Base-by-base conservation (phyloP, 2,113 vertebrate genomes). In the Salminus brasiliensis region DNA sequence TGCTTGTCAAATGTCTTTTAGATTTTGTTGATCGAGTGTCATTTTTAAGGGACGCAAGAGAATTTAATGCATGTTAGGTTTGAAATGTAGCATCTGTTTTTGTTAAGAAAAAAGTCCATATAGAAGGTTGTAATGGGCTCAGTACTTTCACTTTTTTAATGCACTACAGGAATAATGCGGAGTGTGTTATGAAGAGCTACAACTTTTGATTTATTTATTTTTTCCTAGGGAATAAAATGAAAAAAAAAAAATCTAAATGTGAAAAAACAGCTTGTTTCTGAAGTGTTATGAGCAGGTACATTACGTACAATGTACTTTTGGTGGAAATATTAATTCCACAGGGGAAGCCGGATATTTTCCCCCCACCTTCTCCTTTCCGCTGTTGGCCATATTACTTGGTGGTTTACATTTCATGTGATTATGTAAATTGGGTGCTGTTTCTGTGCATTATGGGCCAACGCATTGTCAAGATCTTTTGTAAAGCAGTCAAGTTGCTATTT, bases 401-500 rank as follows among this genome's bases (percentile, higher is more conserved):
- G 88, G 90, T 92, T 92, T 91, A 90, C 88, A 89, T 93, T 93
- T 91, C 89, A 90, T 90, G 89, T 91, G 91, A 92, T 92, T 91
- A 92, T 91, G 89, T 87, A 92, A 93, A 94, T 92, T 79, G 71
- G 49, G 84, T 88, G 85, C 87, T 89, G 88, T 89, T 92, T 86
- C 86, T 92, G 86, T 92, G 91, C 91, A 91, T 92, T 92, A 91
- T 79, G 88, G 90, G 90, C 87, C 86, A 83, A 81, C 78, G 88
- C 89, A 85, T 91, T 91, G 91, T 93, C 91, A 89, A 90, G 91
- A 91, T 93, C 91, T 89, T 92, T 93, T 94, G 90, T 90, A 91
- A 92, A 91, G 91, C 92, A 94, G 91, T 93, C 91, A 92, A 93
- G 91, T 90, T 91, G 92, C 92, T 92, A 92, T 93, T 93, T 93